Conservation (phyloP, 2,888 invertebrate genomes). For the Heteromurus nitidus region DNA sequence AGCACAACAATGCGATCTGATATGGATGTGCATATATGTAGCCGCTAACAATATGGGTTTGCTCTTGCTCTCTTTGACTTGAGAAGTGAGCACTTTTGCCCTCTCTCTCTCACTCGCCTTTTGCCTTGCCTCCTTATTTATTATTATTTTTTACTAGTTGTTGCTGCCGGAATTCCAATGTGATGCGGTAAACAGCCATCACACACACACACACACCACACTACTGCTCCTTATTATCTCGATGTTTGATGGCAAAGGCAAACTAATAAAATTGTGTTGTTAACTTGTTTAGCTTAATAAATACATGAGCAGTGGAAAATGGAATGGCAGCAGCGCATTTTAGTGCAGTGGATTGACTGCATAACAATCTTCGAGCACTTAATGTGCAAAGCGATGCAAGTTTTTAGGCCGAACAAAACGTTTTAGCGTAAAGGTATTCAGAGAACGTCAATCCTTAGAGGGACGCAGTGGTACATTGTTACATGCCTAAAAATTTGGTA, state of each 20-base stretch:
- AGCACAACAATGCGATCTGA: conserved; percentile 9
- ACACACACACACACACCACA: no score
- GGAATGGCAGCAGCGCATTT: background rate
- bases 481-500: no score
- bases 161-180: conserved; percentile 44
- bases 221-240: conserved; percentile 12
- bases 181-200: no score
- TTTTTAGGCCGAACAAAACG: no score
- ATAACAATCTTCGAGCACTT: no score
- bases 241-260: conserved; percentile 29
- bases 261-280: conserved; percentile 46
- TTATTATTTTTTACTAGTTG: no score
- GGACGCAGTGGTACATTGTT: no score
- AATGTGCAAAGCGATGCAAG: no score
- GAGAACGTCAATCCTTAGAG: no score
- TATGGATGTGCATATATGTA: background rate
- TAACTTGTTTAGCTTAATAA: conserved; percentile 40
- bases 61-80: conserved; percentile 11
- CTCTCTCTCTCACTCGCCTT: background rate
- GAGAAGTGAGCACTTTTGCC: background rate
- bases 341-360: no score
- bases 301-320: background rate
- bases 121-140: background rate
- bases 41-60: conserved; percentile 1
- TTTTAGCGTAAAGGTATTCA: no score